phyloP scores from a whole-genome alignment of 2,113 vertebrate species.

The Cheirogaleus medius region DNA sequence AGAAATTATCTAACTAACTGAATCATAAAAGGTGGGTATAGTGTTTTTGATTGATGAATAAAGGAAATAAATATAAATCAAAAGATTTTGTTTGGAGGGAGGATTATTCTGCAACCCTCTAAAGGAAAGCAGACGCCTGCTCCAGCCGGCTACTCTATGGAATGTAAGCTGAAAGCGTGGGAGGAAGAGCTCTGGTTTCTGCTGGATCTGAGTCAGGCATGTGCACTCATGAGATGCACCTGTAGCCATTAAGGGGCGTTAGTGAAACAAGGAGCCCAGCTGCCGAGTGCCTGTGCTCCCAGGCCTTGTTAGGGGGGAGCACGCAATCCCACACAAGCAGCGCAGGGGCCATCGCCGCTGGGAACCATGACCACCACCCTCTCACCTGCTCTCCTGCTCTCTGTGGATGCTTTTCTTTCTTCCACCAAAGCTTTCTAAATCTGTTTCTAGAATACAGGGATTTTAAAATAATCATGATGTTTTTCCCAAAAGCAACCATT shows the following conservation, averaged over 20 bases:
- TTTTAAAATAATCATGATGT: neutral
- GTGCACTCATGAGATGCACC: conserved; percentile 37
- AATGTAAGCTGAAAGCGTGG: conserved; percentile 26
- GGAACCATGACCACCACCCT: neutral
- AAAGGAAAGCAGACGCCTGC: conserved; percentile 49
- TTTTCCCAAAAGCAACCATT: neutral
- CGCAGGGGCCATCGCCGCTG: neutral
- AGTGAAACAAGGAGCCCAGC: neutral
- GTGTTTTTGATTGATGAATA: conserved; percentile 26
- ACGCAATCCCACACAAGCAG: conserved; percentile 67
- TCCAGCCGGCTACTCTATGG: neutral
- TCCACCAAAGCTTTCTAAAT: neutral
- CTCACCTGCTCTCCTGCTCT: neutral
- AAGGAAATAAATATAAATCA: conserved; percentile 26
- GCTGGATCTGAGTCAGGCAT: conserved; percentile 14
- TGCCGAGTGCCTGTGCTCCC: neutral
- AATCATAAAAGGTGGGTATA: neutral
- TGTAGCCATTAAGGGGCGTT: conserved; percentile 24
- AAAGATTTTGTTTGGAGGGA: conserved; percentile 8
- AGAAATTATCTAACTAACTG: neutral
- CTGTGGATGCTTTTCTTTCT: neutral
- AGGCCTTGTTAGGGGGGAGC: neutral
- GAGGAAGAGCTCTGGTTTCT: conserved; percentile 43
- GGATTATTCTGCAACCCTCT: neutral
- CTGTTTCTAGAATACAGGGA: neutral